Evolutionary conservation across 2,888 invertebrate genomes (phyloP), one percentile per base, ranked within the genome.

Genomic region (Nomada fabriciana): DNA sequence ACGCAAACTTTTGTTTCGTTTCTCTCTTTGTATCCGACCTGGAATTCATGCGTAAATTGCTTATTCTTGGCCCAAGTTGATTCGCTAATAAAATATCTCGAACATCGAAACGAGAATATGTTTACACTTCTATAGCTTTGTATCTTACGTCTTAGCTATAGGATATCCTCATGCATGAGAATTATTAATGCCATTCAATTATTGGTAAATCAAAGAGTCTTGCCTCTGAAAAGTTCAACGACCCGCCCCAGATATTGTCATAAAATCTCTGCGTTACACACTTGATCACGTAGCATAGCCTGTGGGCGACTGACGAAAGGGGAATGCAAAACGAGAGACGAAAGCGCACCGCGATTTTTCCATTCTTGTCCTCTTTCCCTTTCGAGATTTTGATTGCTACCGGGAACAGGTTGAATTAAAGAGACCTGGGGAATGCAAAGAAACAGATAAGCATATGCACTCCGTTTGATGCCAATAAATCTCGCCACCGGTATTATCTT

Each of bases 201-300:
- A 55, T 23, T 53, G 55, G 18, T n/a, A 60, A 67, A 82, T 76
- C 77, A 50, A 10, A 74, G 80, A 77, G 60, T 36, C 61, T 60
- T 57, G 47, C 50, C 67, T 55, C 70, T 72, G 72, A 76, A 82
- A 87, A 83, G 89, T 89, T 89, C 90, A 87, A 74, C 87, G 89
- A 88, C 85, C 82, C 73, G 87, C 79, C 87, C 89, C 83, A 88
- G 86, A 88, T 89, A 86, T 87, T 85, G 83, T 83, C 86, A 72
- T 85, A 85, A 89, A 90, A 89, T 89, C 85, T 84, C 68, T 69
- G 75, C 80, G 82, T 83, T 80, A 68, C 82, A 80, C 74, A 83
- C 74, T 84, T 77, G 84, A 83, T 88, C 89, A 85, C 82, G 83
- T 86, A 86, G 82, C 74, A 52, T 60, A 75, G 75, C 67, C 73